Evolutionary conservation across 2,113 vertebrate species (phyloP).

Genomic region (Scomber scombrus): DNA sequence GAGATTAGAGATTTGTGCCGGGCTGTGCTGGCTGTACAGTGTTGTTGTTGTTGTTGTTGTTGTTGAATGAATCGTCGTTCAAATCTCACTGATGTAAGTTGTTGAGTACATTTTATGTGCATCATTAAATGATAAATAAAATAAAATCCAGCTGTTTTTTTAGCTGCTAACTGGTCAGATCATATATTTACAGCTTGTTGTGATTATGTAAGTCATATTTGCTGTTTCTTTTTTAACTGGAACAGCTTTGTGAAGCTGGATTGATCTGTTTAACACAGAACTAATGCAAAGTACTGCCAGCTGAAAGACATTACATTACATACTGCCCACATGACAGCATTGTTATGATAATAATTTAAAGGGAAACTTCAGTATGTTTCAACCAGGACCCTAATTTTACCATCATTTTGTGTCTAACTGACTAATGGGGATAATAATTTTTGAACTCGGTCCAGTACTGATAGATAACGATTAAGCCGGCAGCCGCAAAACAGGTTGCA

Average conservation of each 20-base stretch:
- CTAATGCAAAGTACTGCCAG: not conserved
- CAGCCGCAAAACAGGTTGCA: no score
- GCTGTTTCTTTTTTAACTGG: not conserved
- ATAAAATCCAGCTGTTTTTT: not conserved
- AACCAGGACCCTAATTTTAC: no score
- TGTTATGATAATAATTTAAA: slow-evolving; percentile 5
- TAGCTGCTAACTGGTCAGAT: not conserved
- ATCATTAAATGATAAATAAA: not conserved
- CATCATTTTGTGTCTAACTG: no score
- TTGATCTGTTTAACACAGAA: not conserved
- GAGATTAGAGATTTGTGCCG: slow-evolving; percentile 6
- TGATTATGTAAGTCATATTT: not conserved
- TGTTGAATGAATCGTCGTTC: not conserved
- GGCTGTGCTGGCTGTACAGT: not conserved
- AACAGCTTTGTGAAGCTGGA: not conserved
- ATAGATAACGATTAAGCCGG: no score
- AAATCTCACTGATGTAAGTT: not conserved
- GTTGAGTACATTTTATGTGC: not conserved
- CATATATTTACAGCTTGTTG: not conserved
- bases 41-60: not conserved
- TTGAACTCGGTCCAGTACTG: no score
- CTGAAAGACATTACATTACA: slow-evolving; percentile 2
- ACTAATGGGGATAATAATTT: no score
- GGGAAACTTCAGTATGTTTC: no score
- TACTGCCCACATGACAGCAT: slow-evolving; percentile 9